Evolutionary conservation across 2,113 vertebrate genomes (phyloP), one percentile per base, ranked within the genome.

Genomic region (Pitta sordida): DNA sequence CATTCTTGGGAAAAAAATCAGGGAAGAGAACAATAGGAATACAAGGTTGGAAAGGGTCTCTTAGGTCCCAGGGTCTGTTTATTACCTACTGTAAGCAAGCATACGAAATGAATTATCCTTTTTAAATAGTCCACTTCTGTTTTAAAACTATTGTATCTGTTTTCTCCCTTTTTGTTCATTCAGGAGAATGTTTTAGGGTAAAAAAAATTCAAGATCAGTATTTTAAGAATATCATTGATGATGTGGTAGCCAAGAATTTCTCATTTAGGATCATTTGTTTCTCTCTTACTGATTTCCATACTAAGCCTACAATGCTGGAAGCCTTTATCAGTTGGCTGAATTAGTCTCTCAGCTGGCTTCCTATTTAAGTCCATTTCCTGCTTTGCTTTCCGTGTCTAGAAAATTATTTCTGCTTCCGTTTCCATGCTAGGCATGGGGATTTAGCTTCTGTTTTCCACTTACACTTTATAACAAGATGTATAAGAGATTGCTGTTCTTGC

Each of bases 401-500:
- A 52, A 36, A 26, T 49, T 56, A 71, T 36, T 56, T 78, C n/a
- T 65, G 7, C 7, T 1, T 63, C 49, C 8, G 62, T 91, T 84
- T 43, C 48, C 6, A 9, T 36, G 13, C 11, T 7, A 49, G 39
- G 21, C 43, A 14, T 10, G 6, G 26, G 5, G 15, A 19, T 87
- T 89, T 67, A 89, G 29, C 10, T 20, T 12, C 17, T 39, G 26
- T 23, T 91, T 80, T 85, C 26, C 23, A 16, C 26, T 11, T 69
- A 32, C 15, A 7, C 18, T 88, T 77, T 65, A 10, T 67, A 13
- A 64, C 1, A 2, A 56, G 20, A 9, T 16, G 1, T n/a, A 0
- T 11, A 41, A 82, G 36, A 48, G 5, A 3, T 71, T 3, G 0
- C 36, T 80, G 16, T 20, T 77, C 49, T 56, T 6, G 1, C 21